Base-by-base conservation (phyloP, 2,113 vertebrate genomes). In the Marmota flaviventris region DNA sequence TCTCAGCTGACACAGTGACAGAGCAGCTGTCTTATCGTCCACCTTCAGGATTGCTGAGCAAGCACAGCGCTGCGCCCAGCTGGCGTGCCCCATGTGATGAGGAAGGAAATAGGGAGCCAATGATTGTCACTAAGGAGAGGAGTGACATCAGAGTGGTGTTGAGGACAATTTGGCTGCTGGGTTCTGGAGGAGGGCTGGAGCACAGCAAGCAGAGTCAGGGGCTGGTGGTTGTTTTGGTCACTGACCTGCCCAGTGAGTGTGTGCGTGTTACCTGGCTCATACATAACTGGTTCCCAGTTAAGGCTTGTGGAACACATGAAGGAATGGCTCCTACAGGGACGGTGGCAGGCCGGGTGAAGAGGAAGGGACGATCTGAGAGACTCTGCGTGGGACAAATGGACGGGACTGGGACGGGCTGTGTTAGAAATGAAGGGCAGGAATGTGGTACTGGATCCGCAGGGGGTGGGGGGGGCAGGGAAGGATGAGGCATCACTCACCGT, bases 11-110 rank as follows among this genome's bases (percentile, higher is more conserved):
- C 13, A 10, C 27, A 10, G 34, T 42, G 53, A 22, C 63, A 42
- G 61, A n/a, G 5, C 3, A 12, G 63, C 13, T 14, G 16, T 67
- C 39, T 0, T 34, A 29, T 51, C 0, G 1, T 20, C 24, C 0
- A 0, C 51, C 22, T 73, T n/a, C 65, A 58, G 61, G 56, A 42
- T 61, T 56, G 13, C 90, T 72, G 27, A 37, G 83, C 45, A 24
- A 37, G 86, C 45, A 24, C 58, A 34, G 77, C 16, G 51, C 67
- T 24, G 51, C 4, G 8, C 29, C 32, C 69, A 29, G 24, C 22
- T 27, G 18, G 22, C 14, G 1, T 11, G 63, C 42, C 67, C 20
- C 61, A 78, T 18, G 37, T 67, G 53, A 73, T 67, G 85, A 83
- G 17, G n/a, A 3, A 53, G 51, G 42, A 94, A 88, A 20, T 8